Evolutionary conservation across 2,113 vertebrate genomes (phyloP).

Genomic region (Ploceus nigricollis): DNA sequence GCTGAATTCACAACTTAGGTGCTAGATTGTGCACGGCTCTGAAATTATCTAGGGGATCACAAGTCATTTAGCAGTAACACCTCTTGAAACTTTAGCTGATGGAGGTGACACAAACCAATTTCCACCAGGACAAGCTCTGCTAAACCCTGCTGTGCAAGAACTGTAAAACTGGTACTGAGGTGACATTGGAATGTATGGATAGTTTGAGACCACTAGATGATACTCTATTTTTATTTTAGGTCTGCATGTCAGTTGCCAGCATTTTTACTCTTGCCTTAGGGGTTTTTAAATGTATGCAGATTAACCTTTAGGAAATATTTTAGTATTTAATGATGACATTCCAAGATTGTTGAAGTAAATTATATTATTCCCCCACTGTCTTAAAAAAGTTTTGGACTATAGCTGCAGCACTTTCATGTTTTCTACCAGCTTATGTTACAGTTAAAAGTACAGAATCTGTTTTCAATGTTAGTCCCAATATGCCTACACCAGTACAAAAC

Average conservation of each 20-base stretch:
- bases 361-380: background rate
- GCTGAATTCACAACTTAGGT: background rate
- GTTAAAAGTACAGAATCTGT: background rate
- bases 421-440: background rate
- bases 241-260: background rate
- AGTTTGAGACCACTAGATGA: background rate
- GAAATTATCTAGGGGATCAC: background rate
- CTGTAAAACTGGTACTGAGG: background rate
- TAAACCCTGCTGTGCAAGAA: background rate
- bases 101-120: background rate
- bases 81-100: background rate
- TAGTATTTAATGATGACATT: background rate
- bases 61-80: background rate
- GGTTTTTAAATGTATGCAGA: background rate
- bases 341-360: background rate
- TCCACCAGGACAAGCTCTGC: background rate
- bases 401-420: background rate
- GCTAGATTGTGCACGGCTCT: background rate
- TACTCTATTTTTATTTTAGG: background rate
- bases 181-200: background rate
- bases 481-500: background rate
- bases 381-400: background rate
- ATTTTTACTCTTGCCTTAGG: background rate
- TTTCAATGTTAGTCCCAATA: background rate
- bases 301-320: background rate